Evolutionary conservation across 2,888 invertebrate genomes (phyloP).

Genomic region (Drosophila birchii): DNA sequence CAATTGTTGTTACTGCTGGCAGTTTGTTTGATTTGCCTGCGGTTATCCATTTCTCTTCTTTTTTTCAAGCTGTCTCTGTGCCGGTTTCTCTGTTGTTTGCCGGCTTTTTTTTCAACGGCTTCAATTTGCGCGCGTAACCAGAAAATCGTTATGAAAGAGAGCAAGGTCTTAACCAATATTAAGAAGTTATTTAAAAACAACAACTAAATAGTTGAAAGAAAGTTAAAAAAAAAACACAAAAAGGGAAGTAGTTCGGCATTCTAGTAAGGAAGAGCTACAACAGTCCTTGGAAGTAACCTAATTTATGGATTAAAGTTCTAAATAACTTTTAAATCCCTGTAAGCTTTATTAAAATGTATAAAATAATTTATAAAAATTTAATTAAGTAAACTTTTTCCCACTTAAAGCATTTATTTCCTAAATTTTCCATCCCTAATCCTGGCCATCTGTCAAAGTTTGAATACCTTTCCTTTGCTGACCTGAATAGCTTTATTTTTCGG

Average conservation of each 20-base stretch:
- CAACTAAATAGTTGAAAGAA: background rate
- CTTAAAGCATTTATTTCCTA: background rate
- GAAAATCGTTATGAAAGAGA: constrained; percentile 39
- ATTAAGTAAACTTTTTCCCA: background rate
- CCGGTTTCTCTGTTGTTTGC: constrained; percentile 48
- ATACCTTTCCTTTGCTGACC: constrained; percentile 22
- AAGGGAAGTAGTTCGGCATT: background rate
- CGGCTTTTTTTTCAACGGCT: constrained; percentile 36
- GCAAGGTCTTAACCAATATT: constrained; percentile 18
- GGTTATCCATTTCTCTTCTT: constrained; percentile 7
- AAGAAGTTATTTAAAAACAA: background rate
- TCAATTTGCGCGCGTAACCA: constrained; percentile 42
- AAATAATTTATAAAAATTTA: background rate
- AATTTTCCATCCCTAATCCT: constrained; percentile 5
- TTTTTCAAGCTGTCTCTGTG: constrained; percentile 12
- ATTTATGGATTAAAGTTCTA: too few species aligned
- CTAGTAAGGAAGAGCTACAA: too few species aligned
- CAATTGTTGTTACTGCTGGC: constrained; percentile 39
- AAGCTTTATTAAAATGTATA: background rate
- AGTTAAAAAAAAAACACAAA: background rate
- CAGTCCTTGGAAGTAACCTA: too few species aligned
- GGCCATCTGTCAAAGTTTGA: constrained; percentile 8
- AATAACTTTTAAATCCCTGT: too few species aligned
- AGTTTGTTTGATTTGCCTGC: constrained; percentile 63
- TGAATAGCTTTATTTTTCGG: constrained; percentile 21